Percentiles rank a stretch among this genome's conserved stretches.
These are phyloP conservation scores for Erythrolamprus reginae DNA, from an alignment of 2,113 vertebrate genomes.

Conservation along the genomic window DNA sequence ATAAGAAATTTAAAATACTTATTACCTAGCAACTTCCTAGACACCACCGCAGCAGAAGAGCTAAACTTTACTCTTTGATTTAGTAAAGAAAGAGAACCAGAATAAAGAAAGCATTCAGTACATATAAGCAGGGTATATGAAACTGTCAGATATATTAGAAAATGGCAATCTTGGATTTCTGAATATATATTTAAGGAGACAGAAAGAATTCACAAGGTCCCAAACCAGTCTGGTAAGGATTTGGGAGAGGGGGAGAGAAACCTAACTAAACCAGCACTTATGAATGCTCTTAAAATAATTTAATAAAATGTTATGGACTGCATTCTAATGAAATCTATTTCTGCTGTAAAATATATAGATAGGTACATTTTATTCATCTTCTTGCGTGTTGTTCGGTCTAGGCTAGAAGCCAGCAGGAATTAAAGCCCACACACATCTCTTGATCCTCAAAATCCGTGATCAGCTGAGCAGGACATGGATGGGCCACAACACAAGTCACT, in stretches of 20 bases:
- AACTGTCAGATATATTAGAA: background rate
- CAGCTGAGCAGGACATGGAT: no score
- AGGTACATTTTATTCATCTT: background rate
- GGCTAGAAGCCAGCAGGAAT: no score
- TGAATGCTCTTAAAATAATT: background rate
- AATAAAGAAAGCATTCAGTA: background rate
- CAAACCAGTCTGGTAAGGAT: background rate
- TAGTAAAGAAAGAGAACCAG: background rate
- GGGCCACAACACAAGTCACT: no score
- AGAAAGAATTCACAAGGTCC: background rate
- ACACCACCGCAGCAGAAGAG: background rate
- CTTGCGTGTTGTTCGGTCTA: no score
- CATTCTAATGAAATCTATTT: background rate
- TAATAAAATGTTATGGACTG: background rate
- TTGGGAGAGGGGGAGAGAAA: background rate
- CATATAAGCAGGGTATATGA: background rate
- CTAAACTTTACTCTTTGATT: background rate
- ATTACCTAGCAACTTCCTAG: background rate
- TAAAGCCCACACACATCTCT: no score
- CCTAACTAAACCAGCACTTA: background rate
- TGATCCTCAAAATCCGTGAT: no score
- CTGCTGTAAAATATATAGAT: background rate
- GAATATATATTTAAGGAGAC: background rate
- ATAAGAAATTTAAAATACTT: background rate
- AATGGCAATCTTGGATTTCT: background rate